Evolutionary conservation across 2,797 vertebrate genomes (phyloP).

Genomic region (Philypnodon macrostomus): DNA sequence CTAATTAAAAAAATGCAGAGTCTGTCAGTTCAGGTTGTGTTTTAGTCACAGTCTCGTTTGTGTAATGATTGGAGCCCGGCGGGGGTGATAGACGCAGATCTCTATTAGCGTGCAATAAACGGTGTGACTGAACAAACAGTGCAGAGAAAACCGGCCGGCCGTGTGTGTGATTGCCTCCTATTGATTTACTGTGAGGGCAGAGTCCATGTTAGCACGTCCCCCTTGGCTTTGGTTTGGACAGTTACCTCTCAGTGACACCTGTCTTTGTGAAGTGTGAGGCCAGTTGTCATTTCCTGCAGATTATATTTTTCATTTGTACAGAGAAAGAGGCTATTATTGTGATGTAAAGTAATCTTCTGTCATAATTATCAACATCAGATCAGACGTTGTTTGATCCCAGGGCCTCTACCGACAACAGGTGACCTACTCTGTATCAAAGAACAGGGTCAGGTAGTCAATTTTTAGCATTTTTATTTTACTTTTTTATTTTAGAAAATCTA

Average conservation of each 20-base stretch:
- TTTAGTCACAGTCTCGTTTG: constrained; percentile 40
- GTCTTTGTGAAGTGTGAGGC: constrained; percentile 19
- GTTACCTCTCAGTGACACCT: constrained; percentile 8
- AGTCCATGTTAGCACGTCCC: constrained; percentile 24
- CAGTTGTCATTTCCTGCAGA: constrained; percentile 27
- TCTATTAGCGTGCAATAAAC: constrained; percentile 40
- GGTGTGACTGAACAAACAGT: constrained; percentile 21
- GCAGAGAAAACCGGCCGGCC: constrained; percentile 16
- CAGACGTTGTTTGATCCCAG: too few species aligned
- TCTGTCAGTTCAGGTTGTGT: constrained; percentile 29
- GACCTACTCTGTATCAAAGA: too few species aligned
- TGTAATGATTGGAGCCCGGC: constrained; percentile 34
- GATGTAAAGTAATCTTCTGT: too few species aligned
- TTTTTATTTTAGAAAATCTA: too few species aligned
- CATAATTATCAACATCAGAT: too few species aligned
- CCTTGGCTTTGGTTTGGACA: constrained; percentile 28
- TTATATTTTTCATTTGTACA: too few species aligned
- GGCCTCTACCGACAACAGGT: too few species aligned
- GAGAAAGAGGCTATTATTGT: too few species aligned
- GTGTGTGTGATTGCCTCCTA: constrained; percentile 24
- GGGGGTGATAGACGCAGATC: constrained; percentile 19
- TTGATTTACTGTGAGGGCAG: constrained; percentile 42
- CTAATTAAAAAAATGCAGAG: constrained; percentile 34
- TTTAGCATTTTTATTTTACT: too few species aligned
- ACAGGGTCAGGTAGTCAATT: too few species aligned